Evolutionary conservation across 1,140 invertebrate species (phyloP).

Genomic region (Lasioglossum albipes): DNA sequence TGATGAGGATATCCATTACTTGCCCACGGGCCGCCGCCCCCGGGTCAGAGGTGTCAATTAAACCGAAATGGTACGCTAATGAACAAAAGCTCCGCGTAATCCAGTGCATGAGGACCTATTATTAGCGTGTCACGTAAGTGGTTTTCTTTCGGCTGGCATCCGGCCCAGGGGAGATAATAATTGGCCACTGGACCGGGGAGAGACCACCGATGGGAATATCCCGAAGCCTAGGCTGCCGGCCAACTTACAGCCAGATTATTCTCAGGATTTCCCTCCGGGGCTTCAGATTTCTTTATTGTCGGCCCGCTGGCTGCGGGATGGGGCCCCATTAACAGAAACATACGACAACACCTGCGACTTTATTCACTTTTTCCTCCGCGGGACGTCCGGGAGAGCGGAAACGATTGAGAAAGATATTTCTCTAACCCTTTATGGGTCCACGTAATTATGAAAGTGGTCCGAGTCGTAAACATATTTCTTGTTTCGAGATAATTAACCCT

Average conservation of each 20-base stretch:
- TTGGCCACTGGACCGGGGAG: conserved; percentile 56
- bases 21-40: conserved; percentile 36
- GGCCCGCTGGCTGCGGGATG: too few relatives aligned
- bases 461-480: too few relatives aligned
- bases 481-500: too few relatives aligned
- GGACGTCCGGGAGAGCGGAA: too few relatives aligned
- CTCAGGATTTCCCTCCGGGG: conserved; percentile 31
- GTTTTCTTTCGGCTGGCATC: conserved; percentile 69
- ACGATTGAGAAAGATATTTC: too few relatives aligned
- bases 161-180: conserved; percentile 70
- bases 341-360: background rate
- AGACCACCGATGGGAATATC: conserved; percentile 50
- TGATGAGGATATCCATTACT: conserved; percentile 70
- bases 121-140: conserved; percentile 71
- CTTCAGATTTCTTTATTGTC: background rate
- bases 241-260: conserved; percentile 45
- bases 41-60: conserved; percentile 76
- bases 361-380: background rate
- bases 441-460: too few relatives aligned
- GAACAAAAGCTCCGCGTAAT: conserved; percentile 75
- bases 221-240: conserved; percentile 46
- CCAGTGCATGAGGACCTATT: conserved; percentile 67
- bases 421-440: too few relatives aligned
- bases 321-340: background rate
- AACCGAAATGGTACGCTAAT: conserved; percentile 75